Conservation (phyloP, 1,140 invertebrate genomes). For the Neodiprion virginianus region DNA sequence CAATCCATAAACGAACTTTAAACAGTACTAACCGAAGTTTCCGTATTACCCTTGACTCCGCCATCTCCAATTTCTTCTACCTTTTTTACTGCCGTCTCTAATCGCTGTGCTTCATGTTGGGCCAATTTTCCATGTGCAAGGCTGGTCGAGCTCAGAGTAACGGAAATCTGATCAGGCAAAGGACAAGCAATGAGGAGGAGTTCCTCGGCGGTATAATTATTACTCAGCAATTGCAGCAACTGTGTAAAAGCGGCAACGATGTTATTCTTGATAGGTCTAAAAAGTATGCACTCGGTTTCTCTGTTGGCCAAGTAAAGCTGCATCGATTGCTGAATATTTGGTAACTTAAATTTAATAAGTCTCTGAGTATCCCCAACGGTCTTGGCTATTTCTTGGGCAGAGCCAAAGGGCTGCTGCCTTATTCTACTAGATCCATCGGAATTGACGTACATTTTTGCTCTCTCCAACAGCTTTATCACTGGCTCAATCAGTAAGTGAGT, state of each 20-base stretch:
- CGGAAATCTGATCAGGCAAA: slow-evolving; percentile 88
- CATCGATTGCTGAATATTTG: slow-evolving; percentile 86
- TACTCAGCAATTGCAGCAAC: slow-evolving; percentile 77
- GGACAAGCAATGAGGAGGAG: slow-evolving; percentile 85
- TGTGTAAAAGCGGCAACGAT: slow-evolving; percentile 86
- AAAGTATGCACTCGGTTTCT: slow-evolving; percentile 95
- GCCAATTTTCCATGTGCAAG: slow-evolving; percentile 54
- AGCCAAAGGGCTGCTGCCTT: slow-evolving; percentile 65
- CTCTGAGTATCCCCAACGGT: slow-evolving; percentile 69
- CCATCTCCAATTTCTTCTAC: neutral
- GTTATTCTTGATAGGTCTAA: slow-evolving; percentile 93
- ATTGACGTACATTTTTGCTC: slow-evolving; percentile 64
- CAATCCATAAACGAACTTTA: slow-evolving; percentile 12
- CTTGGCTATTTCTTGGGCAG: slow-evolving; percentile 47
- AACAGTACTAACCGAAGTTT: neutral
- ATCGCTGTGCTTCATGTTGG: slow-evolving; percentile 22
- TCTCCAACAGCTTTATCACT: slow-evolving; percentile 76
- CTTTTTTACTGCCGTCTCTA: neutral
- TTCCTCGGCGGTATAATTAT: slow-evolving; percentile 82
- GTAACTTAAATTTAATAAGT: slow-evolving; percentile 80
- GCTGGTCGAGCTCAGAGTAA: slow-evolving; percentile 81
- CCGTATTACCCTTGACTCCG: neutral
- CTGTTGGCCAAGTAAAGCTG: slow-evolving; percentile 94
- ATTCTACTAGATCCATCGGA: slow-evolving; percentile 54
- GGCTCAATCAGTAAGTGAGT: slow-evolving; percentile 79